Conservation (phyloP, 1,140 invertebrate genomes). For the Leptoteleia sp. region DNA sequence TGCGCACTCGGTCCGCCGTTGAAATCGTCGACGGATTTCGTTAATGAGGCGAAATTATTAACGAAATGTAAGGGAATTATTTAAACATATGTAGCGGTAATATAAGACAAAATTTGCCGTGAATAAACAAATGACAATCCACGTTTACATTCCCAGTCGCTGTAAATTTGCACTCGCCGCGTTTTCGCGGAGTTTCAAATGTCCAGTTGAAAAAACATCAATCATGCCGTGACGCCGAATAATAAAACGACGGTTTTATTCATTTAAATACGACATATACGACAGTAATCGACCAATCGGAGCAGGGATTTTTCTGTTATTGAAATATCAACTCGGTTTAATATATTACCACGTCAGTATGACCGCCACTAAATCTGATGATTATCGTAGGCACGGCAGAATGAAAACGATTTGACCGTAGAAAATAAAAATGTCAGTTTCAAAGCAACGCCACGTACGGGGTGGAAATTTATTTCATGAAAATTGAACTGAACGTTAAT, state of each 20-base stretch:
- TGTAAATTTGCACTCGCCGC: neutral
- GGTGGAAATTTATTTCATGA: too few species aligned
- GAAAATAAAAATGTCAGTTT: too few species aligned
- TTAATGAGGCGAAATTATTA: conserved; percentile 15
- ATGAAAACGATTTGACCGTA: too few species aligned
- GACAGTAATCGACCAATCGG: conserved; percentile 32
- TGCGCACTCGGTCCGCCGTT: neutral
- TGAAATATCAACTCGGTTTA: conserved; percentile 22
- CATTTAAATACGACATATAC: too few species aligned
- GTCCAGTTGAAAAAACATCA: conserved; percentile 25
- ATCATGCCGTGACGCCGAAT: conserved; percentile 27
- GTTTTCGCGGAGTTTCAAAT: conserved; percentile 17
- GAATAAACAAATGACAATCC: conserved; percentile 1
- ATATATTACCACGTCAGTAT: conserved; percentile 8
- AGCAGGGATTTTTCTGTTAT: conserved; percentile 8
- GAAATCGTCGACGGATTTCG: conserved; percentile 9
- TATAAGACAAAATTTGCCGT: neutral
- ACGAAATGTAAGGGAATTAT: conserved; percentile 3
- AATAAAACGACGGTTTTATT: conserved; percentile 34
- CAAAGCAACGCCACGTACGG: too few species aligned
- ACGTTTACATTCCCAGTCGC: neutral
- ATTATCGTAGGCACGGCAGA: conserved; percentile 1
- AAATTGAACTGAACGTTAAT: conserved; percentile 6
- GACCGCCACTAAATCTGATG: conserved; percentile 3
- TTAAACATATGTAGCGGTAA: neutral